A percentile compares a stretch with the other conserved stretches of the same genome.
Conservation (phyloP, 2,797 vertebrate genomes). For the Mionectes olivaceus region DNA sequence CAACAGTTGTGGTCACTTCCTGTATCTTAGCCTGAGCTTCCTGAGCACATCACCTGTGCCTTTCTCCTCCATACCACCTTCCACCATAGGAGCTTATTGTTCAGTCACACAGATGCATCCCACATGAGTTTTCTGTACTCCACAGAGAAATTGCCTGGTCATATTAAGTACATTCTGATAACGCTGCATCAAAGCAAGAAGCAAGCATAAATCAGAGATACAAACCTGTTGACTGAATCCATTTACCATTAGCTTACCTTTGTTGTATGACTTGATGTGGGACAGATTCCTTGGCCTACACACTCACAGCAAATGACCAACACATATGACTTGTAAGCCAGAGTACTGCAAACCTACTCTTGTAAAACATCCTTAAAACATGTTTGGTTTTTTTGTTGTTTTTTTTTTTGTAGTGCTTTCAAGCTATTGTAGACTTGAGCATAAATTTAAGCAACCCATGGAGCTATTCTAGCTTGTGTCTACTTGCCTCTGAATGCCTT, state of each 20-base stretch:
- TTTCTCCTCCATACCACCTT: not conserved
- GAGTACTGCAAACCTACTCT: not conserved
- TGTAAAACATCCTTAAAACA: not conserved
- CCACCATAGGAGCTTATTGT: not conserved
- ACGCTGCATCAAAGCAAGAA: not conserved
- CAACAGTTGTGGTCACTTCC: not conserved
- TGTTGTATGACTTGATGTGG: not conserved
- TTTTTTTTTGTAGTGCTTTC: not conserved
- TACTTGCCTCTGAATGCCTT: not conserved
- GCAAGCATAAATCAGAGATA: not conserved
- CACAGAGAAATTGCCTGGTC: rapidly evolving
- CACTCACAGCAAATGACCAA: not conserved
- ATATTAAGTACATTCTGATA: not conserved
- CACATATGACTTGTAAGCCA: not conserved
- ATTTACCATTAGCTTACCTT: not conserved
- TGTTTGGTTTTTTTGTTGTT: rapidly evolving
- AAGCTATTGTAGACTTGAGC: not conserved
- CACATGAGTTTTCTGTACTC: not conserved
- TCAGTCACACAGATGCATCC: not conserved
- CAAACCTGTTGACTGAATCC: not conserved
- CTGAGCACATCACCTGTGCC: not conserved
- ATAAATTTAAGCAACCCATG: not conserved
- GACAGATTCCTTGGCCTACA: not conserved
- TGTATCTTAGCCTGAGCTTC: not conserved
- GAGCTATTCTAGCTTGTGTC: not conserved